Conservation (phyloP, 2,888 invertebrate species). For the Tineola bisselliella region DNA sequence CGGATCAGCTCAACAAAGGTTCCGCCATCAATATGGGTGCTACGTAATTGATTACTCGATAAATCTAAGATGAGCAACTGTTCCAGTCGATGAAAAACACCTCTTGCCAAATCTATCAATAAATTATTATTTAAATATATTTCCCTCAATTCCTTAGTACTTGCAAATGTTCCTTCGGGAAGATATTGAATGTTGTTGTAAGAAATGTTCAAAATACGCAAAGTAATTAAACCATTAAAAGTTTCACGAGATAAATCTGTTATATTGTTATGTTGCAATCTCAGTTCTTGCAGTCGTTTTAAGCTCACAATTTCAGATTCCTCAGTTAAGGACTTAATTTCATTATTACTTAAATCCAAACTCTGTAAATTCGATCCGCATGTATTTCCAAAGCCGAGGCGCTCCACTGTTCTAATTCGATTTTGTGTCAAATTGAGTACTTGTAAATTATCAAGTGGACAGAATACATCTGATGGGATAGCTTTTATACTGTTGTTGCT, state of each 20-base stretch:
- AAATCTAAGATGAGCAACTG: slow-evolving; percentile 87
- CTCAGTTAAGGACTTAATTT: slow-evolving; percentile 76
- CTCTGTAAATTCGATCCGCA: slow-evolving; percentile 77
- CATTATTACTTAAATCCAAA: slow-evolving; percentile 84
- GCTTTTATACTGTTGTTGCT: slow-evolving; percentile 82
- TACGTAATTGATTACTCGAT: slow-evolving; percentile 86
- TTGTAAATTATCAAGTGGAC: slow-evolving; percentile 81
- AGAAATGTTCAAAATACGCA: slow-evolving; percentile 85
- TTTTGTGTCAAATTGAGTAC: slow-evolving; percentile 85
- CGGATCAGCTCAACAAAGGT: slow-evolving; percentile 88
- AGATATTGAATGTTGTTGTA: slow-evolving; percentile 84
- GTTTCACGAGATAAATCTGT: slow-evolving; percentile 81
- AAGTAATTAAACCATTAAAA: slow-evolving; percentile 79
- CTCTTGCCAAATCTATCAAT: slow-evolving; percentile 82
- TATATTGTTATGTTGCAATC: slow-evolving; percentile 84
- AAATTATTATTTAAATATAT: slow-evolving; percentile 89
- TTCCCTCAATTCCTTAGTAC: slow-evolving; percentile 83
- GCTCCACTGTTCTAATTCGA: slow-evolving; percentile 78
- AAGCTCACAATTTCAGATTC: slow-evolving; percentile 80
- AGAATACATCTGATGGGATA: slow-evolving; percentile 81
- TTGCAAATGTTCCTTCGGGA: slow-evolving; percentile 84
- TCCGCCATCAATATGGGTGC: slow-evolving; percentile 84
- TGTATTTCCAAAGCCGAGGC: slow-evolving; percentile 74
- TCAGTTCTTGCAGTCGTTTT: slow-evolving; percentile 80
- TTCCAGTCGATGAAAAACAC: slow-evolving; percentile 84